Conservation (phyloP, 2,888 invertebrate genomes). For the Alsophila aescularia region DNA sequence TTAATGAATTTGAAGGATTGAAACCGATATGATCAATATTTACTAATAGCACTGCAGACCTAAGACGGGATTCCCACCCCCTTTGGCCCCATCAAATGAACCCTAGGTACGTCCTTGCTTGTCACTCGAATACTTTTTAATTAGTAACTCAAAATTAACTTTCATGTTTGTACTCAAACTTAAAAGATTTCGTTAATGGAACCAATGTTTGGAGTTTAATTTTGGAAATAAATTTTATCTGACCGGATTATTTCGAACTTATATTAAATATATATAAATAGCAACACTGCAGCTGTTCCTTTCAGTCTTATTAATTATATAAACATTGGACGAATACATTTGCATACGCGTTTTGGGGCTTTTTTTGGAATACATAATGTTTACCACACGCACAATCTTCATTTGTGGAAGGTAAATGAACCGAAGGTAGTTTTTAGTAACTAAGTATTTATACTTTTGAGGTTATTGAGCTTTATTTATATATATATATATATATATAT, state of each 20-base stretch:
- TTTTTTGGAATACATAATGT: too few relatives aligned
- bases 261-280: neutral
- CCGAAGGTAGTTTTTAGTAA: too few relatives aligned
- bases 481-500: too few relatives aligned
- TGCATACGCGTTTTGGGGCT: too few relatives aligned
- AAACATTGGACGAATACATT: too few relatives aligned
- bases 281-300: neutral
- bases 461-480: too few relatives aligned
- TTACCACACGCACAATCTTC: too few relatives aligned
- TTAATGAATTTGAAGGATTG: too few relatives aligned
- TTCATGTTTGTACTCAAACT: neutral
- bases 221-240: slow-evolving; percentile 3
- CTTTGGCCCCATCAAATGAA: neutral
- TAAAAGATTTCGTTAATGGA: neutral
- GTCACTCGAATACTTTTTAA: slow-evolving; percentile 17
- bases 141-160: slow-evolving; percentile 19
- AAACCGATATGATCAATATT: too few relatives aligned
- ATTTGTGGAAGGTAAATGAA: too few relatives aligned
- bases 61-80: neutral
- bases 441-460: too few relatives aligned
- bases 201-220: neutral
- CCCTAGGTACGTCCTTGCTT: neutral
- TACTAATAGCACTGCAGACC: too few relatives aligned
- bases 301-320: neutral
- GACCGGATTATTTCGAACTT: neutral